These are phyloP conservation scores for Euglossa dilemma DNA, from an alignment of 1,140 invertebrate genomes.

Conservation along the genomic window DNA sequence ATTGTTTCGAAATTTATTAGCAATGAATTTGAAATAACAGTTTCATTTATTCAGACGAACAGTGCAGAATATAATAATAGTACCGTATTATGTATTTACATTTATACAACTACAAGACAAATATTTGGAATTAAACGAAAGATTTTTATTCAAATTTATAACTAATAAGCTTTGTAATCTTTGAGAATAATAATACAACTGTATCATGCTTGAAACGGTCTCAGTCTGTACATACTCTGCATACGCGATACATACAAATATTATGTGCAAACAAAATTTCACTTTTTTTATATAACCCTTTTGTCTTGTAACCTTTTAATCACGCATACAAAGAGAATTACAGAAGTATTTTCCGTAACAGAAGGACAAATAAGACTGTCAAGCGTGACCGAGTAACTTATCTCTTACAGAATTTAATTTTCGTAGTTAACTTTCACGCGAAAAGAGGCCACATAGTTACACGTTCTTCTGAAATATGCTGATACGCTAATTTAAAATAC, in stretches of 20 bases:
- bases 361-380: too few relatives aligned
- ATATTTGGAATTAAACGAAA: not conserved
- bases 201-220: not conserved
- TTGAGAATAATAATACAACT: not conserved
- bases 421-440: slow-evolving; percentile 33
- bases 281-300: not conserved
- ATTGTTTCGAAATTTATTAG: not conserved
- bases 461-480: not conserved
- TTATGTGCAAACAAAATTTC: not conserved
- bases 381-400: not conserved
- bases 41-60: not conserved
- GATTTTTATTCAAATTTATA: not conserved
- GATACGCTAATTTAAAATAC: not conserved
- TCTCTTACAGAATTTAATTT: not conserved
- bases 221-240: not conserved
- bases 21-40: not conserved
- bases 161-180: too few relatives aligned
- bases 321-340: too few relatives aligned
- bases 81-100: slow-evolving; percentile 3
- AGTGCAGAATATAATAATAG: not conserved
- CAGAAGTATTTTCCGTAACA: not conserved
- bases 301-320: too few relatives aligned
- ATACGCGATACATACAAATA: not conserved
- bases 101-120: not conserved
- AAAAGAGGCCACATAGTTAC: slow-evolving; percentile 18